phyloP scores from a whole-genome alignment of 2,113 vertebrate genomes.

The Erythrolamprus reginae region DNA sequence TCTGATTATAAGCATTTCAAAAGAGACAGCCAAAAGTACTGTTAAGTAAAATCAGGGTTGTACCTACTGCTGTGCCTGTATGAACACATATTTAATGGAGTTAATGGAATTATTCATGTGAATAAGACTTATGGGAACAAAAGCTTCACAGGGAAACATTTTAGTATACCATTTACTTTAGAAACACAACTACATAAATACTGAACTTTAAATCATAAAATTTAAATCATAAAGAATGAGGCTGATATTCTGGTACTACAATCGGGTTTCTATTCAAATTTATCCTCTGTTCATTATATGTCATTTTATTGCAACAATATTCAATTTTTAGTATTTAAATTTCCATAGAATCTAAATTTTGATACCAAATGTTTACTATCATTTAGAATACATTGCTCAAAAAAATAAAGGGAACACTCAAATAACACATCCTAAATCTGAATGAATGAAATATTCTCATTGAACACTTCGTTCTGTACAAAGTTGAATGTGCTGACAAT shows the following conservation, averaged over 20 bases:
- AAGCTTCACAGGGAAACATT: constrained; percentile 10
- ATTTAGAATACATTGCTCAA: no score
- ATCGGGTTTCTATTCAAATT: constrained; percentile 12
- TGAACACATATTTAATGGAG: background rate
- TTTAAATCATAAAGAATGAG: constrained; percentile 20
- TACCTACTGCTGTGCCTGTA: background rate
- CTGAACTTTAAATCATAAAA: constrained; percentile 28
- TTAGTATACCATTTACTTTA: constrained; percentile 25
- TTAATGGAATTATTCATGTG: constrained; percentile 22
- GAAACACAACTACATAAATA: constrained; percentile 7
- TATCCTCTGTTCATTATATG: constrained; percentile 1
- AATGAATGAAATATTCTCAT: no score
- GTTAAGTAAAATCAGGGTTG: background rate
- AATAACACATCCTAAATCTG: no score
- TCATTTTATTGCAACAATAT: constrained; percentile 1
- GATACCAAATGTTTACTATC: constrained; percentile 26
- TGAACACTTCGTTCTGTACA: no score
- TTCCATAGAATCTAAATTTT: constrained; percentile 11
- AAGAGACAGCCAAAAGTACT: background rate
- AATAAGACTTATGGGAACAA: constrained; percentile 1
- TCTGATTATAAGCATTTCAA: constrained; percentile 1
- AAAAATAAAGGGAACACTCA: no score
- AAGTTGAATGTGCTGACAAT: no score
- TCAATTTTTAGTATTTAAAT: constrained; percentile 30
- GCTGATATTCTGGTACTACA: constrained; percentile 17